phyloP scores from a whole-genome alignment of 2,113 vertebrate genomes.

The Barbus barbus region DNA sequence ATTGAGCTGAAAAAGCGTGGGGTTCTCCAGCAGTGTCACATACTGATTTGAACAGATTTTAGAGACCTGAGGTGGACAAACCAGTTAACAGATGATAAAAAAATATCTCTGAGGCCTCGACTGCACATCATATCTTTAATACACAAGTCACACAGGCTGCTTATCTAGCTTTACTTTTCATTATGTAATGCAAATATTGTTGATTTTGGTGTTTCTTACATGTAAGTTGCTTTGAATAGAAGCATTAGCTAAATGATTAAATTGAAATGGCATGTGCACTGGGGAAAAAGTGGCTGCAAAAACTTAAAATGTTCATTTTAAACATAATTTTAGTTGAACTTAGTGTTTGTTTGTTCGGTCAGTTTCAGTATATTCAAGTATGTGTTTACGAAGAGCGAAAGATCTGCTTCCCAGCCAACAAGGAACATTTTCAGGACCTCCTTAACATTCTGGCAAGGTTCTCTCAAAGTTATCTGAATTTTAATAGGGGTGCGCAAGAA shows the following conservation, averaged over 20 bases:
- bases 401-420: background rate
- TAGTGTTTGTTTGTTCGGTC: background rate
- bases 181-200: background rate
- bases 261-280: background rate
- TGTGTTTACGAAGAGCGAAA: background rate
- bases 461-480: too few species aligned
- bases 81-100: background rate
- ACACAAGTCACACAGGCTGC: background rate
- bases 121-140: background rate
- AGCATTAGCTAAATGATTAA: background rate
- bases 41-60: conserved; percentile 50
- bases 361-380: too few species aligned
- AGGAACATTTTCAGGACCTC: too few species aligned
- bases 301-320: too few species aligned
- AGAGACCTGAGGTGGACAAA: conserved; percentile 20
- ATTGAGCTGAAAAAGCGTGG: conserved; percentile 51
- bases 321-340: background rate
- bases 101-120: conserved; percentile 20
- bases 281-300: too few species aligned
- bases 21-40: conserved; percentile 37
- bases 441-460: too few species aligned
- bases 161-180: background rate
- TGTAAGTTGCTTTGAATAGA: background rate
- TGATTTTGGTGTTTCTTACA: background rate
- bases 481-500: too few species aligned